A percentile compares a stretch with the other conserved stretches of the same genome.
Conservation (phyloP, 2,888 invertebrate species). For the Corythucha ciliata region DNA sequence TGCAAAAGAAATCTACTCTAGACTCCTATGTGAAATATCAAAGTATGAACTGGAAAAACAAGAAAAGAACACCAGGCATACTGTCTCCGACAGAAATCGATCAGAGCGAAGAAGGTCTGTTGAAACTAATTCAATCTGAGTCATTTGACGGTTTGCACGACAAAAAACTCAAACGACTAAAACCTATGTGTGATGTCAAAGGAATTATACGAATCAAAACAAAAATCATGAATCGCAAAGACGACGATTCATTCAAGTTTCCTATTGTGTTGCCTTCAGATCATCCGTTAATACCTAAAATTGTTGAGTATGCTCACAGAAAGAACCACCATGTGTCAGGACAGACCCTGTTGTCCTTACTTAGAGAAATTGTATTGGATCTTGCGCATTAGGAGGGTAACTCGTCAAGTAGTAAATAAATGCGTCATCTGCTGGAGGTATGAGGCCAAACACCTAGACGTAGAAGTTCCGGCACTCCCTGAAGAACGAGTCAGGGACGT, state of each 20-base stretch:
- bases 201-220: slow-evolving; percentile 2
- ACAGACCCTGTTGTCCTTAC: too few relatives aligned
- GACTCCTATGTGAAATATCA: too few relatives aligned
- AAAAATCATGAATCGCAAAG: slow-evolving; percentile 7
- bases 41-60: slow-evolving; percentile 2
- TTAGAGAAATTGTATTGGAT: too few relatives aligned
- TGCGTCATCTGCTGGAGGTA: too few relatives aligned
- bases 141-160: too few relatives aligned
- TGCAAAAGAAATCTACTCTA: too few relatives aligned
- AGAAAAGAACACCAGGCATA: not conserved
- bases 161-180: slow-evolving; percentile 7
- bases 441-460: too few relatives aligned
- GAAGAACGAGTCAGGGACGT: not conserved
- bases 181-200: not conserved
- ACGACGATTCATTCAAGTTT: not conserved
- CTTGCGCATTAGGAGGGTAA: too few relatives aligned
- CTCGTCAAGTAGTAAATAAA: too few relatives aligned
- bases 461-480: slow-evolving; percentile 11
- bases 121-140: too few relatives aligned
- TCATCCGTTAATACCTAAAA: not conserved
- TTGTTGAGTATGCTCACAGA: not conserved
- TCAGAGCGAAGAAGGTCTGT: not conserved
- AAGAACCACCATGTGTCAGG: too few relatives aligned
- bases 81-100: not conserved
- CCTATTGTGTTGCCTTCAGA: slow-evolving; percentile 3